phyloP scores from a whole-genome alignment of 2,888 invertebrate genomes.

The Hoplodrina blanda region DNA sequence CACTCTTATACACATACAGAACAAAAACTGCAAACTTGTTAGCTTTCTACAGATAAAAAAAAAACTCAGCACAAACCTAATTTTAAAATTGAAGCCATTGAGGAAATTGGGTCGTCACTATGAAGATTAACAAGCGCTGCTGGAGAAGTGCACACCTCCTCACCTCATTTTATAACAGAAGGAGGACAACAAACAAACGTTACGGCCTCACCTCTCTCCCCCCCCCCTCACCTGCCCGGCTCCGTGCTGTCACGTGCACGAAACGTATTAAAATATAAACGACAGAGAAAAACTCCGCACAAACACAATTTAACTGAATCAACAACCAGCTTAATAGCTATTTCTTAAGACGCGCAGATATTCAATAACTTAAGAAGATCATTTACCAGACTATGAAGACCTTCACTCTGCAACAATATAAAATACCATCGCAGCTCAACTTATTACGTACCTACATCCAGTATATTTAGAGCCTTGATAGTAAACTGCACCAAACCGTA shows the following conservation, averaged over 20 bases:
- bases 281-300: conserved; percentile 38
- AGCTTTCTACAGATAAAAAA: not conserved
- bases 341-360: conserved; percentile 58
- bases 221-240: not conserved
- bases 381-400: conserved; percentile 8
- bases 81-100: not conserved
- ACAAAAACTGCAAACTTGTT: not conserved
- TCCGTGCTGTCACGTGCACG: conserved; percentile 6
- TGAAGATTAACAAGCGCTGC: not conserved
- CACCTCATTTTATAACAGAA: conserved; percentile 15
- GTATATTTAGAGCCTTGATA: not conserved
- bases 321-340: conserved; percentile 62
- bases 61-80: not conserved
- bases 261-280: conserved; percentile 43
- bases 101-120: not conserved
- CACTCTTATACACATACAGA: not conserved
- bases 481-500: not conserved
- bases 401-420: not conserved
- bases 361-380: conserved; percentile 55
- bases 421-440: conserved; percentile 7
- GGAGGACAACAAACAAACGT: conserved; percentile 38
- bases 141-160: conserved; percentile 1
- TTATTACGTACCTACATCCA: not conserved
- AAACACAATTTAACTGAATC: conserved; percentile 69
- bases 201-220: conserved; percentile 6